These are phyloP conservation scores for Laupala kohalensis DNA, from an alignment of 1,140 invertebrate species.

Conservation along the genomic window DNA sequence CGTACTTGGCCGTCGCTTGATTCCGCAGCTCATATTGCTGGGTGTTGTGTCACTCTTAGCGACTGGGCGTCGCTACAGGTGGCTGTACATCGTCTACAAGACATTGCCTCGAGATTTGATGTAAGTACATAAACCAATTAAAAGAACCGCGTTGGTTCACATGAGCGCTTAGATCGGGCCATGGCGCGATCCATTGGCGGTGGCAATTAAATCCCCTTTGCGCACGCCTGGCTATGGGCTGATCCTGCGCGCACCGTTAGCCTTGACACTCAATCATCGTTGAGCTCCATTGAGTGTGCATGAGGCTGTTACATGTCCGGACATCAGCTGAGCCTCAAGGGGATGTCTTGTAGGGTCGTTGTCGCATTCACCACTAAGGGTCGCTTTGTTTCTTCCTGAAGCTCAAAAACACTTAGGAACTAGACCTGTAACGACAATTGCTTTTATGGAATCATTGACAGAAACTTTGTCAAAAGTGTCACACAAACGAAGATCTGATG, in stretches of 20 bases:
- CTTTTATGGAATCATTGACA: too few species aligned
- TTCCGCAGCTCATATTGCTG: background rate
- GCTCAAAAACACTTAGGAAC: too few species aligned
- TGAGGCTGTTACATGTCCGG: background rate
- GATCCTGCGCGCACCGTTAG: background rate
- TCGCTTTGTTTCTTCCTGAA: too few species aligned
- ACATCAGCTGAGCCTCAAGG: background rate
- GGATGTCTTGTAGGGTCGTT: too few species aligned
- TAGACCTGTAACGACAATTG: too few species aligned
- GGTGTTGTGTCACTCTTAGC: background rate
- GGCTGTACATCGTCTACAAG: slow-evolving; percentile 13
- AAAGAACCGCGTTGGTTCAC: too few species aligned
- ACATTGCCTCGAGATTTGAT: slow-evolving; percentile 8
- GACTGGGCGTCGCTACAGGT: slow-evolving; percentile 6
- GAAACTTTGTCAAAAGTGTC: too few species aligned
- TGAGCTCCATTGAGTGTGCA: background rate
- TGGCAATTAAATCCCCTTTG: background rate
- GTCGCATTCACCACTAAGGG: too few species aligned
- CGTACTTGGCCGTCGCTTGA: background rate
- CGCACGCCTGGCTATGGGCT: background rate
- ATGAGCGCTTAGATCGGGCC: too few species aligned
- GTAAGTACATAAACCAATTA: slow-evolving; percentile 8
- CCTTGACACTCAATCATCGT: background rate
- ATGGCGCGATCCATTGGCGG: background rate
- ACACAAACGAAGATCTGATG: too few species aligned